Conservation (phyloP, 92 coral and sea anemone species). For the Zoanthus gigantus region DNA sequence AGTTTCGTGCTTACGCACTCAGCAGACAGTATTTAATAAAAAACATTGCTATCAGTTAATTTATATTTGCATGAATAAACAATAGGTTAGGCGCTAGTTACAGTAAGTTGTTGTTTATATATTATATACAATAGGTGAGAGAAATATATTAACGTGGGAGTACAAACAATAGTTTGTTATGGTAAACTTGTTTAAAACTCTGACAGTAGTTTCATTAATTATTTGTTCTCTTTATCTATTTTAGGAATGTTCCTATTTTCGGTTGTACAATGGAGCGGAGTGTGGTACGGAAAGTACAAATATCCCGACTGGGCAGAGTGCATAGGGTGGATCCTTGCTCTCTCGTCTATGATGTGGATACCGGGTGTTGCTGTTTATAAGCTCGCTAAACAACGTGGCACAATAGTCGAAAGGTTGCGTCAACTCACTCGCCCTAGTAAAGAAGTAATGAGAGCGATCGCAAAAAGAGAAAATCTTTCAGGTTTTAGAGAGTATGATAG, state of each 20-base stretch:
- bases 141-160: no score
- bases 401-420: conserved; percentile 59
- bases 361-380: conserved; percentile 94
- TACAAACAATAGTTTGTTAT: no score
- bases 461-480: conserved; percentile 81
- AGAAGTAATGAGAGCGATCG: conserved; percentile 79
- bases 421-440: conserved; percentile 70
- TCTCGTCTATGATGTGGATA: conserved; percentile 95
- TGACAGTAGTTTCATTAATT: no score
- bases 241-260: conserved; percentile 91
- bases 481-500: conserved; percentile 4
- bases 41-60: no score
- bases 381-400: conserved; percentile 67
- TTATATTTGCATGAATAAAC: no score
- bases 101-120: no score
- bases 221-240: neutral
- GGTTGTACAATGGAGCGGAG: conserved; percentile 90
- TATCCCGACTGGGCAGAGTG: conserved; percentile 97
- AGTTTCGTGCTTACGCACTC: no score
- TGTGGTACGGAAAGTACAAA: conserved; percentile 77
- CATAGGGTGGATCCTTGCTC: conserved; percentile 93
- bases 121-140: no score
- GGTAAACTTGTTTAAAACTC: no score
- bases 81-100: no score
- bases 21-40: no score